Evolutionary conservation across 2,888 invertebrate genomes (phyloP), one percentile per base, ranked within the genome.

Genomic region (Creontiades dilutus): DNA sequence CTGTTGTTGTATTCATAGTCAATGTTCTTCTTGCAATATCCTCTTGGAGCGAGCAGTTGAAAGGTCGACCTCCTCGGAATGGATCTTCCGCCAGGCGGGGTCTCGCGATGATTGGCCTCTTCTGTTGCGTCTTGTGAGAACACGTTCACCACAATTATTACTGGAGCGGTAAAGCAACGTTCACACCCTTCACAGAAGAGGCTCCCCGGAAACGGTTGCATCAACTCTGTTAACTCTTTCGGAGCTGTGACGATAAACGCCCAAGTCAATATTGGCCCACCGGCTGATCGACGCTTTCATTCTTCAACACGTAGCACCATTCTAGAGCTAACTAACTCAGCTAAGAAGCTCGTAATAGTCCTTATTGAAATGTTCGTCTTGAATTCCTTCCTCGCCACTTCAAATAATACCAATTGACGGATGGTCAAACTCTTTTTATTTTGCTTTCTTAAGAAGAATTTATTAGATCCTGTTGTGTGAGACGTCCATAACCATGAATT

Each of bases 201-300:
- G 68, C 19, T n/a, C 68, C 27, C 68, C n/a, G 68, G 68, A 68
- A 68, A 68, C 23, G 7, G 68, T 68, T 68, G 68, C 68, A 19
- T 68, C 68, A 68, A 68, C 68, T 68, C 19, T 19, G 68, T 27
- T n/a, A 57, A 57, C 68, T 68, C 68, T 68, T 68, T 68, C 68
- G 23, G 9, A 23, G 23, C 68, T 19, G 23, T 9, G 23, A 23
- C 27, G 68, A 19, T 68, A 68, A 68, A 68, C 23, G 68, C 27
- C 68, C 23, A 68, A 68, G 68, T 68, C 68, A 68, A 68, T 68
- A 68, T 68, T 68, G 23, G 68, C 23, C 68, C 12, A 68, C 23
- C 13, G 68, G 7, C 68, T 4, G 23, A 68, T 23, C 23, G 68
- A 12, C 68, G 68, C 68, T 68, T 68, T 68, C 68, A 68, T 68